Base-by-base conservation (phyloP, 2,113 vertebrate genomes). In the Ovis canadensis region DNA sequence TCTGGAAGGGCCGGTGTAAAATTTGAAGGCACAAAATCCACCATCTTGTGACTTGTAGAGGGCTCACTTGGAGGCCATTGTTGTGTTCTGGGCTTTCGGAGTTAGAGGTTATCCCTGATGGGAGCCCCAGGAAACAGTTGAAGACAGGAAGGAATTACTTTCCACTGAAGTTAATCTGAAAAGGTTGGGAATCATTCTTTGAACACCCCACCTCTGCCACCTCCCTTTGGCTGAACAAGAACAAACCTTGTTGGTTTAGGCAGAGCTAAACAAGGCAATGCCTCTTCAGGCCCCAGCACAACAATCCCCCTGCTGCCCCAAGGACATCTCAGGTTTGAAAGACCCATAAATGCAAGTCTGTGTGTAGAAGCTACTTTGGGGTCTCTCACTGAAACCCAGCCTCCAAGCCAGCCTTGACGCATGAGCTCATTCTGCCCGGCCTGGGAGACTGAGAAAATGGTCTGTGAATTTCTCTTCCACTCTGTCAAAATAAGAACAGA, bases 401-500 rank as follows among this genome's bases (percentile, higher is more conserved):
- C 23, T 77, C 90, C 33, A 60, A 84, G 6, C 81, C 36, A 62
- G 82, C 57, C 83, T 27, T 21, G 33, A 5, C 14, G 55, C 71
- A 93, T 90, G 97, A 98, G 80, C 86, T 97, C 94, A 96, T 97
- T 96, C 92, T 83, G 71, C 87, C 67, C 90, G 40, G 88, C 90
- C 64, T 54, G 74, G 64, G 74, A 96, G 89, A 97, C 96, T 96
- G 97, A 98, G 96, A 97, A 98, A 97, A 96, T 64, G 64, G 83
- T 97, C 91, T 97, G 83, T 84, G 89, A 97, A 90, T 97, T 96
- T 97, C 67, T 91, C 96, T 97, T 96, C 90, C 14, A 92, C 52
- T 85, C 93, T 95, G 94, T 96, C 97, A 97, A 97, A 98, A 96
- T 97, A 97, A 97, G 96, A 89, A 90, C 89, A 94, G 95, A 95